Base-by-base conservation (phyloP, 1,140 invertebrate genomes). In the Drosophila ercepeae region DNA sequence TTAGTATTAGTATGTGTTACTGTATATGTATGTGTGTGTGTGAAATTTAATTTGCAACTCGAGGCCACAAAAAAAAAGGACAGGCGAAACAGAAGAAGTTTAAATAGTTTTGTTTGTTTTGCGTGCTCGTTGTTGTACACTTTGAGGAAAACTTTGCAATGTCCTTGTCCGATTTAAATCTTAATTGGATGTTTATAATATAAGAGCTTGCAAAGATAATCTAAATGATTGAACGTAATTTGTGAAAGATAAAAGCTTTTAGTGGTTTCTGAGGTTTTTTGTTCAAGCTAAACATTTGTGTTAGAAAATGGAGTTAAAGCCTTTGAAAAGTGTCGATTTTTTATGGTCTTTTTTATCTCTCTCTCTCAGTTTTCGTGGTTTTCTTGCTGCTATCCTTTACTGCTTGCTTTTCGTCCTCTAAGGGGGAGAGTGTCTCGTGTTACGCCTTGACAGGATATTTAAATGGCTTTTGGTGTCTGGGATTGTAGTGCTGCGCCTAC, bases 71-170 rank as follows among this genome's bases (percentile, higher is more conserved):
- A 42, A 41, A 41, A 41, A 42, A 53, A 61, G 46, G 50, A 48
- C 49, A 63, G 57, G 44, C 57, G n/a, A 73, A 63, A 49, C 68
- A 53, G 50, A 53, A 54, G 68, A 60, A 71, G 54, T 72, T 72
- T 73, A 63, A 73, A 57, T 57, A 72, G 50, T 73, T 68, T 73
- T 73, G 52, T 73, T 73, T 73, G 69, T 73, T 73, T 73, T 73
- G 49, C 69, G 68, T 72, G 69, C 36, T 23, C 19, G 46, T 48
- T 48, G 55, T 32, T 11, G 4, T 36, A 41, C 39, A 48, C 55
- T n/a, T n/a, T 11, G 16, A 27, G 29, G 45, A 29, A 61, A 64
- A 64, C 5, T 16, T 29, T 6, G 5, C 16, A 18, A 18, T 18
- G 7, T 42, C 39, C 14, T 42, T 18, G 14, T 32, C 25, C 16